These are phyloP conservation scores for Lamellibrachia columna DNA, from an alignment of 2,888 invertebrate genomes.

Conservation along the genomic window DNA sequence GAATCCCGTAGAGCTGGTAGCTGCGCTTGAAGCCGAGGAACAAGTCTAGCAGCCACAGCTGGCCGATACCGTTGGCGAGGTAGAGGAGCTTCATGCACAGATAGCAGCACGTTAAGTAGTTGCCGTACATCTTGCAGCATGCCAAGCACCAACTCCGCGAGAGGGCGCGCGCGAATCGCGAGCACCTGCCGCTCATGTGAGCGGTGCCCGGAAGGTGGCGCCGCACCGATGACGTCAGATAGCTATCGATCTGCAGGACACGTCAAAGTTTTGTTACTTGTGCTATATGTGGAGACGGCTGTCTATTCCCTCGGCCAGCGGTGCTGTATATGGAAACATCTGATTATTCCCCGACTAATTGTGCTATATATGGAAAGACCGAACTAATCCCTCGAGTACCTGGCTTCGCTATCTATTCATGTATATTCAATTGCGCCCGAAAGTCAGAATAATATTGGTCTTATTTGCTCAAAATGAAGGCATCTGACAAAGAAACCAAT, in stretches of 20 bases:
- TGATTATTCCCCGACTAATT: no score
- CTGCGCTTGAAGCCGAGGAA: slow-evolving; percentile 59
- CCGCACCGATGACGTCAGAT: slow-evolving; percentile 56
- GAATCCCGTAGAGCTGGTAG: slow-evolving; percentile 65
- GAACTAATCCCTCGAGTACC: no score
- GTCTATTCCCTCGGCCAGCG: no score
- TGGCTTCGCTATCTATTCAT: no score
- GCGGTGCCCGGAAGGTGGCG: slow-evolving; percentile 47
- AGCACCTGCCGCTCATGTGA: slow-evolving; percentile 50
- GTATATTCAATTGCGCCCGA: no score
- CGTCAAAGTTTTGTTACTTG: background rate
- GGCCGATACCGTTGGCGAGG: slow-evolving; percentile 66
- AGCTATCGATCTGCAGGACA: slow-evolving; percentile 33
- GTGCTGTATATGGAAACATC: no score
- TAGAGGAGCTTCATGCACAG: slow-evolving; percentile 64
- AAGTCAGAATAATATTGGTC: no score
- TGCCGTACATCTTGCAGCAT: slow-evolving; percentile 64
- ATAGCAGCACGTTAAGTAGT: slow-evolving; percentile 67
- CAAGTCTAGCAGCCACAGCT: slow-evolving; percentile 67
- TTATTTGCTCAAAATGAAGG: background rate
- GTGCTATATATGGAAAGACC: no score
- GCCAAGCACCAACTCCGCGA: slow-evolving; percentile 62
- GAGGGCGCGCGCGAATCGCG: slow-evolving; percentile 56
- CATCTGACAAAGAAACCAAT: background rate
- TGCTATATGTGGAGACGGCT: no score